Evolutionary conservation across 2,113 vertebrate genomes (phyloP).

Genomic region (Pteropus alecto): DNA sequence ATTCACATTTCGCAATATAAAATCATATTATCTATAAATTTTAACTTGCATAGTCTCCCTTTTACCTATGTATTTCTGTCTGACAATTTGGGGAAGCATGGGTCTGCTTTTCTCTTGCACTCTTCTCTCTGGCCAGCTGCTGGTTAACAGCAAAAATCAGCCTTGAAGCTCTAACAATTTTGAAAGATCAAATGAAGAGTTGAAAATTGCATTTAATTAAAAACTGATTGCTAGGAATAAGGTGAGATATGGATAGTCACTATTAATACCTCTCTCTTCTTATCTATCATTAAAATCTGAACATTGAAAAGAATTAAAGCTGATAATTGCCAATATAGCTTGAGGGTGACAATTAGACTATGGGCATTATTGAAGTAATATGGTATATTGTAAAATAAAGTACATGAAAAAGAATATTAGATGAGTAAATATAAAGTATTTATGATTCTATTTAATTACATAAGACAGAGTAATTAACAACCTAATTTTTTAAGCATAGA

Average conservation of each 20-base stretch:
- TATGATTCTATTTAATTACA: background rate
- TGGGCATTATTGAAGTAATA: background rate
- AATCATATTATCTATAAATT: background rate
- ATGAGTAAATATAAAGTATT: background rate
- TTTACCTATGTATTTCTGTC: background rate
- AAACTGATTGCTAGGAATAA: background rate
- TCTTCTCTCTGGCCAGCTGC: background rate
- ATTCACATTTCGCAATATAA: background rate
- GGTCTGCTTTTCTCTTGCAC: background rate
- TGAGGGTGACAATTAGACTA: background rate
- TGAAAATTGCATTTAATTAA: slow-evolving; percentile 50
- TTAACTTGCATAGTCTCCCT: background rate
- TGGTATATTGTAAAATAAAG: background rate
- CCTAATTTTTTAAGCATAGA: background rate
- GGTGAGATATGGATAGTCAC: background rate
- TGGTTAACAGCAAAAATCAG: background rate
- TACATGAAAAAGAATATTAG: background rate
- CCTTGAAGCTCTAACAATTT: background rate
- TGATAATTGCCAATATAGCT: background rate
- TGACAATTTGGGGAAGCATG: background rate
- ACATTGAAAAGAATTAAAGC: slow-evolving; percentile 17
- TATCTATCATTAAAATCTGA: background rate
- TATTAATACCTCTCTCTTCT: background rate
- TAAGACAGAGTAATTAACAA: background rate
- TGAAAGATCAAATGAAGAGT: background rate